Conservation (phyloP, 2,888 invertebrate genomes). For the Loripinus fragilis region DNA sequence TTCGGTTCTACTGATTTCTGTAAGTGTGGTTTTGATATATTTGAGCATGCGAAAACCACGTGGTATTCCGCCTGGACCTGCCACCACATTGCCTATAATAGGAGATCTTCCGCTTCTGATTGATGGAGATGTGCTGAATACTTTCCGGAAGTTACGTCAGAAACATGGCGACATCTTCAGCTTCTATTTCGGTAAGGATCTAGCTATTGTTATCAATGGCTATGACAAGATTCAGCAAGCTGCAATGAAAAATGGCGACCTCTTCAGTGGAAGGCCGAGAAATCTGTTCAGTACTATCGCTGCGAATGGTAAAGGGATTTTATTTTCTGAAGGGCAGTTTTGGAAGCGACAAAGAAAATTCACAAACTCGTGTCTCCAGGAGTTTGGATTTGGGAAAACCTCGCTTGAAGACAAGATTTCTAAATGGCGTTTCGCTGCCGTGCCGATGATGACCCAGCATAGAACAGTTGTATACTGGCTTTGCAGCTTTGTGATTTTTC, state of each 20-base stretch:
- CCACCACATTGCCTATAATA: slow-evolving; percentile 18
- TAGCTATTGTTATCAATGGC: slow-evolving; percentile 34
- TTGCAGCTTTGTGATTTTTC: too few relatives aligned
- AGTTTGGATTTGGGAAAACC: slow-evolving; percentile 64
- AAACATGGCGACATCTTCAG: slow-evolving; percentile 41
- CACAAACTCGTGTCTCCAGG: slow-evolving; percentile 51
- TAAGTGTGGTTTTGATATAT: not conserved
- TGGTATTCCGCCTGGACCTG: slow-evolving; percentile 36
- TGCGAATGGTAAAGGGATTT: slow-evolving; percentile 45
- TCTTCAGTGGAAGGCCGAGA: slow-evolving; percentile 32
- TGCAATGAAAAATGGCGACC: slow-evolving; percentile 21
- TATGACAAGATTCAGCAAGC: slow-evolving; percentile 29
- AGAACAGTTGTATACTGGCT: too few relatives aligned
- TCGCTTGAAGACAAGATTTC: too few relatives aligned
- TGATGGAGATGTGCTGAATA: slow-evolving; percentile 12
- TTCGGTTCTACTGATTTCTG: not conserved
- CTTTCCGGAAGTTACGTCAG: slow-evolving; percentile 20
- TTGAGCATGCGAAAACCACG: not conserved
- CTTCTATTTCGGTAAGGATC: slow-evolving; percentile 24
- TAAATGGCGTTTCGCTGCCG: too few relatives aligned
- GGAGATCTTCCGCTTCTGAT: slow-evolving; percentile 28
- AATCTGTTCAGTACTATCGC: not conserved
- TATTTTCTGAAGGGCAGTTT: slow-evolving; percentile 53
- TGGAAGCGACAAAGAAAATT: slow-evolving; percentile 70
- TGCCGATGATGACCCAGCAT: too few relatives aligned